Evolutionary conservation across 1,140 invertebrate species (phyloP).

Genomic region (Druon quercuslanigerum): DNA sequence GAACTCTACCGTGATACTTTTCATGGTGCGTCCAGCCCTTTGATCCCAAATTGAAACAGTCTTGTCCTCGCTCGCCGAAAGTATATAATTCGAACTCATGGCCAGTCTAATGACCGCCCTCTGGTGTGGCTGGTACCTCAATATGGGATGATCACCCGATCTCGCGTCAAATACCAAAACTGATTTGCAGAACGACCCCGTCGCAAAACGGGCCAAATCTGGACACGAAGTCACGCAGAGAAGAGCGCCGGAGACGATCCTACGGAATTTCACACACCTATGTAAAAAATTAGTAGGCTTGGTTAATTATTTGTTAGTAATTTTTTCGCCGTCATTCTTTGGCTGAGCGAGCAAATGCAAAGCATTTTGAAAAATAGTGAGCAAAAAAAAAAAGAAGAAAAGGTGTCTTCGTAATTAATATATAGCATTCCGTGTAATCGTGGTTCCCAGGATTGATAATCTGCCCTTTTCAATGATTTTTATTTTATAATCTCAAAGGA

Average conservation of each 20-base stretch:
- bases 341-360: conserved; percentile 30
- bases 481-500: not conserved
- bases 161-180: conserved; percentile 66
- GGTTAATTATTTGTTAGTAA: not conserved
- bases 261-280: conserved; percentile 42
- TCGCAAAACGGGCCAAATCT: conserved; percentile 58
- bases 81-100: conserved; percentile 65
- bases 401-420: too few species aligned
- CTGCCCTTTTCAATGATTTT: too few species aligned
- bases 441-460: too few species aligned
- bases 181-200: conserved; percentile 61
- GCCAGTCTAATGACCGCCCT: conserved; percentile 63
- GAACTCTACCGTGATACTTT: conserved; percentile 55
- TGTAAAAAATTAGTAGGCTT: conserved; percentile 13
- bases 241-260: conserved; percentile 55
- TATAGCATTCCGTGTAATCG: too few species aligned
- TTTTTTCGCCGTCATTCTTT: conserved; percentile 5
- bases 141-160: conserved; percentile 45
- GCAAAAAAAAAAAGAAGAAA: too few species aligned
- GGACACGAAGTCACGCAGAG: conserved; percentile 62
- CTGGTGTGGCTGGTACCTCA: conserved; percentile 59
- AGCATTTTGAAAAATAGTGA: not conserved
- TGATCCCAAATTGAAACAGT: conserved; percentile 69
- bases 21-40: conserved; percentile 57
- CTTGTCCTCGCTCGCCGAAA: conserved; percentile 70